Evolutionary conservation across 2,113 vertebrate genomes (phyloP).

Genomic region (human): GRCh38 chr17:40953501-40954000

Average conservation of each 20-base stretch:
- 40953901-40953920: neutral
- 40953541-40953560: neutral
- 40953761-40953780: no score
- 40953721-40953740: neutral
- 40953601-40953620: neutral
- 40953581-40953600: neutral
- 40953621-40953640: neutral
- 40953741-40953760: neutral
- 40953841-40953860: neutral
- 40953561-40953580: neutral
- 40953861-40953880: neutral
- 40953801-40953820: neutral
- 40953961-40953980: conserved; percentile 32
- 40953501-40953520: neutral
- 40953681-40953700: neutral
- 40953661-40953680: neutral
- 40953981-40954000: conserved; percentile 20
- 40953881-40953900: neutral
- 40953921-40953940: conserved; percentile 9
- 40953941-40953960: neutral
- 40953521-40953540: neutral
- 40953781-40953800: neutral
- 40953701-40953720: neutral
- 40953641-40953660: neutral
- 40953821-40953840: neutral